Evolutionary conservation across 2,888 invertebrate species (phyloP).

Genomic region (Chydorus sphaericus): DNA sequence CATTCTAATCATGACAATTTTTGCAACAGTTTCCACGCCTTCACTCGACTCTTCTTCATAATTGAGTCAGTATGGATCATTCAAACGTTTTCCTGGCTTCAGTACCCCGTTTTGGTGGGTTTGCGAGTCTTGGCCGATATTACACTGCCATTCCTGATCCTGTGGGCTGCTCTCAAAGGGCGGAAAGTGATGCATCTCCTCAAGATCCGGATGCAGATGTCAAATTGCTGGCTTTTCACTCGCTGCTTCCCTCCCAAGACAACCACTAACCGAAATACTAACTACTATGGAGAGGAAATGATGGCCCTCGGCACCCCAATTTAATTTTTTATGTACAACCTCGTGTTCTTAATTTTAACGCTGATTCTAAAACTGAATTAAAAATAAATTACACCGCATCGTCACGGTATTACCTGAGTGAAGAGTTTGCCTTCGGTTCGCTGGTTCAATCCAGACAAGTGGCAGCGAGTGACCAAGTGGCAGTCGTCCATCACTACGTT

Average conservation of each 20-base stretch:
- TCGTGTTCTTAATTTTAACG: neutral
- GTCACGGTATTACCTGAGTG: conserved; percentile 57
- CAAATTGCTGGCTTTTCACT: conserved; percentile 2
- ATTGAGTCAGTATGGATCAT: conserved; percentile 9
- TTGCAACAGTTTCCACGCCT: conserved; percentile 5
- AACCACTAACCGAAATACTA: neutral
- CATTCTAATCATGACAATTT: too few relatives aligned
- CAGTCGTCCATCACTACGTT: conserved; percentile 90
- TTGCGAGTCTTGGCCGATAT: conserved; percentile 5
- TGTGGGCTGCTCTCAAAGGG: conserved; percentile 7
- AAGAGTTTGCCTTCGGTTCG: conserved; percentile 79
- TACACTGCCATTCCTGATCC: neutral
- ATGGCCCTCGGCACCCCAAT: conserved; percentile 6
- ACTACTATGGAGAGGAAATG: conserved; percentile 8
- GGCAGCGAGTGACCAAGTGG: conserved; percentile 80
- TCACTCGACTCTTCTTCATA: conserved; percentile 3
- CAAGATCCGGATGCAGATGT: conserved; percentile 6
- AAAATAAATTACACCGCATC: neutral
- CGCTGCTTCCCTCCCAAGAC: conserved; percentile 6
- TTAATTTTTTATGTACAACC: neutral
- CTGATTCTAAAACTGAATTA: neutral
- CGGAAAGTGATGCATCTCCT: conserved; percentile 4
- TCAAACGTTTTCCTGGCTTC: conserved; percentile 3
- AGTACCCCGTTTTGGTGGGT: conserved; percentile 1
- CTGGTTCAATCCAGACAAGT: conserved; percentile 55